Conservation (phyloP, 2,797 vertebrate species). For the Hafferia zeledoni region DNA sequence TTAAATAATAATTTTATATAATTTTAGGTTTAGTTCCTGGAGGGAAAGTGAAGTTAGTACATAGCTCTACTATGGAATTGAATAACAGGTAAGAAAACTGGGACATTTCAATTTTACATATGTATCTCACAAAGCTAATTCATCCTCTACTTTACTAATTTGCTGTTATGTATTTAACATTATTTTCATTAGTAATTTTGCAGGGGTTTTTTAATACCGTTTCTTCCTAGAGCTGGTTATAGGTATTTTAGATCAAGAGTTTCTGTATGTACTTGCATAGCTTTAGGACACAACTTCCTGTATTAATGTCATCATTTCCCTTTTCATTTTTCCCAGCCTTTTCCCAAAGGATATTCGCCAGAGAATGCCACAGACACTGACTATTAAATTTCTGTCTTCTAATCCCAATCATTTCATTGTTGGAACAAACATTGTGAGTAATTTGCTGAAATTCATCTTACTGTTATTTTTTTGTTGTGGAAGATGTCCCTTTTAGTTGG, state of each 20-base stretch:
- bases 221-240: not conserved
- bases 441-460: not conserved
- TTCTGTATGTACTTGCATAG: not conserved
- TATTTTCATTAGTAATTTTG: not conserved
- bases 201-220: fast-evolving
- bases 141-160: not conserved
- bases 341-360: constrained; percentile 63
- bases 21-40: constrained; percentile 90
- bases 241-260: not conserved
- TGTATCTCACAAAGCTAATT: not conserved
- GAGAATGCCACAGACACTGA: constrained; percentile 75
- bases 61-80: constrained; percentile 84
- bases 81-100: constrained; percentile 79
- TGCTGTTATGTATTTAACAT: not conserved
- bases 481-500: not conserved
- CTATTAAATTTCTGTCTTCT: constrained; percentile 87
- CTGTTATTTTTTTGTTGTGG: not conserved
- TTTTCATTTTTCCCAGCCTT: constrained; percentile 63
- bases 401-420: constrained; percentile 90
- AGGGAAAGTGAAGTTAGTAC: constrained; percentile 92
- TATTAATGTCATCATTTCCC: not conserved
- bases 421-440: constrained; percentile 90
- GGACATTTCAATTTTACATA: not conserved
- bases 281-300: not conserved
- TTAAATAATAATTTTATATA: not conserved